phyloP scores from a whole-genome alignment of 2,113 vertebrate genomes.

The Tretioscincus oriximinensis region DNA sequence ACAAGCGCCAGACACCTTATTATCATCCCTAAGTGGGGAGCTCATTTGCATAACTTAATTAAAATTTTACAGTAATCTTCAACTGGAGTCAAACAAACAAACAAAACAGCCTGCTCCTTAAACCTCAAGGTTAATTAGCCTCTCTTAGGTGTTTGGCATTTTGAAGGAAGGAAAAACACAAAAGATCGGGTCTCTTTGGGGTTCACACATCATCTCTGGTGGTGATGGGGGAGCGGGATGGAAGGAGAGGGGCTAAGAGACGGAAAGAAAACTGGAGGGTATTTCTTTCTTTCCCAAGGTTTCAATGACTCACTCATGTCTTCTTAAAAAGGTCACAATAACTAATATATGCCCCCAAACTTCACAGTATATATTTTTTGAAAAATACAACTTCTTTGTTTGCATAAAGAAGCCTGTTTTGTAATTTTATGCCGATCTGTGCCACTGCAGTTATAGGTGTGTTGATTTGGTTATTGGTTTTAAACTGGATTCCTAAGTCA shows the following conservation, averaged over 20 bases:
- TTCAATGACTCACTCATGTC: neutral
- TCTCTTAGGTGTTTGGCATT: conserved; percentile 6
- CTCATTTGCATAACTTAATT: conserved; percentile 42
- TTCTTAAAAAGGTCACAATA: neutral
- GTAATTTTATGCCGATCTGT: neutral
- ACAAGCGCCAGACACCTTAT: conserved; percentile 31
- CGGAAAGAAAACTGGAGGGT: neutral
- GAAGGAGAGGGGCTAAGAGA: too few species aligned
- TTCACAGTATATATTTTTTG: neutral
- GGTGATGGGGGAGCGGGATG: neutral
- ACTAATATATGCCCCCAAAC: too few species aligned
- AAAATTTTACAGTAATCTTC: conserved; percentile 41
- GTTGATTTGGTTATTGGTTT: neutral
- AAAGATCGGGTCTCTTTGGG: neutral
- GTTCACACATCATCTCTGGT: fast-evolving
- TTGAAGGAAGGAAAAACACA: neutral
- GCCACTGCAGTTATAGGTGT: neutral
- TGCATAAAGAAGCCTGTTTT: too few species aligned
- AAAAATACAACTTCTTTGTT: neutral
- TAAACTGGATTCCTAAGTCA: neutral
- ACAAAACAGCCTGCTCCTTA: conserved; percentile 7
- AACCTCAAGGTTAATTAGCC: conserved; percentile 27
- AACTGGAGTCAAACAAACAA: conserved; percentile 27
- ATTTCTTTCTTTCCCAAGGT: neutral
- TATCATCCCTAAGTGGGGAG: conserved; percentile 35